Conservation (phyloP, 2,888 invertebrate genomes). For the Mythimna loreyi region DNA sequence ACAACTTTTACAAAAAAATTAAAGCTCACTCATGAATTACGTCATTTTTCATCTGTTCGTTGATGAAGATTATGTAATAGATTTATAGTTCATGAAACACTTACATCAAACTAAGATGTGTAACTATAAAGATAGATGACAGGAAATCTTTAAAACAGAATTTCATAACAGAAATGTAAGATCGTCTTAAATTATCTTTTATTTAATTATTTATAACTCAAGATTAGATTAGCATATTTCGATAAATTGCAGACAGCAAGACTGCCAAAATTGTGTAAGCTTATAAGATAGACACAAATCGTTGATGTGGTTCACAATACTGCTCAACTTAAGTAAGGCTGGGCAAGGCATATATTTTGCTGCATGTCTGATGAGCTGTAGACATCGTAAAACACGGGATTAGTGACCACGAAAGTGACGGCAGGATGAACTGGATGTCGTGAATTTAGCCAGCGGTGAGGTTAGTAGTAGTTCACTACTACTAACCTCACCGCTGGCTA, state of each 20-base stretch:
- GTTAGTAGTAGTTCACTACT: too few relatives aligned
- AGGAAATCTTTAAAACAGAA: background rate
- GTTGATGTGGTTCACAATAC: too few relatives aligned
- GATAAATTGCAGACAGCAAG: background rate
- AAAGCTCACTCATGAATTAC: slow-evolving; percentile 18
- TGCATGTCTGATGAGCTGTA: too few relatives aligned
- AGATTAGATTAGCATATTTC: background rate
- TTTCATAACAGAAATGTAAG: background rate
- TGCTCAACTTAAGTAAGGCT: too few relatives aligned
- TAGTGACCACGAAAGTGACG: too few relatives aligned
- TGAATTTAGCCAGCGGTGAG: too few relatives aligned
- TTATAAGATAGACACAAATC: background rate
- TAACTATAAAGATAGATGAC: background rate
- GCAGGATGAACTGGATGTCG: too few relatives aligned
- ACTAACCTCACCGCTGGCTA: too few relatives aligned
- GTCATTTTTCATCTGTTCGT: slow-evolving; percentile 9
- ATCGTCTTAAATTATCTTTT: background rate
- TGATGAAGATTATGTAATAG: slow-evolving; percentile 6
- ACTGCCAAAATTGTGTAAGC: background rate
- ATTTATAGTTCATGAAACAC: slow-evolving; percentile 5
- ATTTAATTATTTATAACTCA: background rate
- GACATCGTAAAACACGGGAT: too few relatives aligned
- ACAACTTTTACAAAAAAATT: slow-evolving; percentile 33
- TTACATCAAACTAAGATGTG: background rate
- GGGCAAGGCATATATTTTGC: too few relatives aligned